A percentile compares a stretch with the other conserved stretches of the same genome.
Evolutionary conservation across 1,140 invertebrate genomes (phyloP).

Genomic region (Oreohelix idahoensis): DNA sequence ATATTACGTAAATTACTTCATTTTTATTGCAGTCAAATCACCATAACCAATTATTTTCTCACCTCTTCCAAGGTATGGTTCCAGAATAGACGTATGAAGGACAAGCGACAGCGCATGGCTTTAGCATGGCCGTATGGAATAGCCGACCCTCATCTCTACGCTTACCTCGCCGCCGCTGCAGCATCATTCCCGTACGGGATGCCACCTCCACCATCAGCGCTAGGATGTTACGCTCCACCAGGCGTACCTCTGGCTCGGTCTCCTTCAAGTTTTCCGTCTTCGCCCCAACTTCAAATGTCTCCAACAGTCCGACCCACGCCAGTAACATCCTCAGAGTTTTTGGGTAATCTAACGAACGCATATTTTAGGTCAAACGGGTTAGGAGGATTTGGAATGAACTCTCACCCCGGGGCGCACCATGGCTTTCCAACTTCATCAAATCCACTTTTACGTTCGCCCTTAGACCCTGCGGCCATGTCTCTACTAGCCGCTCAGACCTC

Average conservation of each 20-base stretch:
- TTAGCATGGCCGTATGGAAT: slow-evolving; percentile 91
- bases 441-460: slow-evolving; percentile 11
- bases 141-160: slow-evolving; percentile 89
- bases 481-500: slow-evolving; percentile 37
- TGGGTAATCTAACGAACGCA: slow-evolving; percentile 41
- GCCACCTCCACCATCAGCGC: slow-evolving; percentile 49
- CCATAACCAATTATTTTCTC: too few relatives aligned
- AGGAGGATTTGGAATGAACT: slow-evolving; percentile 5
- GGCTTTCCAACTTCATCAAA: not conserved
- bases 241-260: not conserved
- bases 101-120: slow-evolving; percentile 94
- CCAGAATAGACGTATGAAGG: slow-evolving; percentile 98
- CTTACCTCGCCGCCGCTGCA: slow-evolving; percentile 89
- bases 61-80: slow-evolving; percentile 90
- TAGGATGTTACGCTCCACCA: slow-evolving; percentile 53
- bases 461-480: slow-evolving; percentile 47
- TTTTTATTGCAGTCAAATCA: too few relatives aligned
- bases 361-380: slow-evolving; percentile 45
- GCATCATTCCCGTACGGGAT: slow-evolving; percentile 75
- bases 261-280: slow-evolving; percentile 37
- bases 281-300: slow-evolving; percentile 30
- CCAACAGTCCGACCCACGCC: slow-evolving; percentile 11
- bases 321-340: slow-evolving; percentile 13
- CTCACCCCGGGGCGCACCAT: not conserved
- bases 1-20: too few relatives aligned